These are phyloP conservation scores for Enteromius treurensis DNA, from an alignment of 2,797 vertebrate species.

Conservation along the genomic window DNA sequence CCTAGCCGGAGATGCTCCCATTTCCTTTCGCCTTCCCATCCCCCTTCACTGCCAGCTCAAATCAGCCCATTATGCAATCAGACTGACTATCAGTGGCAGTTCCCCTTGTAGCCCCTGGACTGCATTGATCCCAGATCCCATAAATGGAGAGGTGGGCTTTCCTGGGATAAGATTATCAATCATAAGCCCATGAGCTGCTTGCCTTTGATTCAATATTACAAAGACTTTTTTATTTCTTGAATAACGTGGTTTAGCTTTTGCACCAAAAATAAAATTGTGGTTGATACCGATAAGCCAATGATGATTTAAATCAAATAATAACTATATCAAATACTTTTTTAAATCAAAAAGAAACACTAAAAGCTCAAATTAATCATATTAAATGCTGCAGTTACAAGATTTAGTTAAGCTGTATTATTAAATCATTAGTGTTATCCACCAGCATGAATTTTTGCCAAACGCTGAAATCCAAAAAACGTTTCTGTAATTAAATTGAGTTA, in stretches of 20 bases:
- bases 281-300: neutral
- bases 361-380: neutral
- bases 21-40: neutral
- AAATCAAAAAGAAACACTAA: neutral
- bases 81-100: neutral
- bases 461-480: neutral
- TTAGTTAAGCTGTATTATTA: neutral
- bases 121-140: conserved; percentile 37
- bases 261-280: neutral
- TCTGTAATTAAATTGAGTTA: neutral
- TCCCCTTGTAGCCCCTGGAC: conserved; percentile 1
- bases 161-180: neutral
- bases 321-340: neutral
- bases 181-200: neutral
- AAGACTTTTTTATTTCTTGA: neutral
- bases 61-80: conserved; percentile 65
- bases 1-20: neutral
- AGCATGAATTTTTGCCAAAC: neutral
- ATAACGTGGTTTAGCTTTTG: neutral
- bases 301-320: neutral
- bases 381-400: neutral
- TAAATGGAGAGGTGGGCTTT: conserved; percentile 27
- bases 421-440: conserved; percentile 8
- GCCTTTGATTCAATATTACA: neutral
- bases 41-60: conserved; percentile 22